phyloP scores from a whole-genome alignment of 2,888 invertebrate genomes.

The Colletes collaris region DNA sequence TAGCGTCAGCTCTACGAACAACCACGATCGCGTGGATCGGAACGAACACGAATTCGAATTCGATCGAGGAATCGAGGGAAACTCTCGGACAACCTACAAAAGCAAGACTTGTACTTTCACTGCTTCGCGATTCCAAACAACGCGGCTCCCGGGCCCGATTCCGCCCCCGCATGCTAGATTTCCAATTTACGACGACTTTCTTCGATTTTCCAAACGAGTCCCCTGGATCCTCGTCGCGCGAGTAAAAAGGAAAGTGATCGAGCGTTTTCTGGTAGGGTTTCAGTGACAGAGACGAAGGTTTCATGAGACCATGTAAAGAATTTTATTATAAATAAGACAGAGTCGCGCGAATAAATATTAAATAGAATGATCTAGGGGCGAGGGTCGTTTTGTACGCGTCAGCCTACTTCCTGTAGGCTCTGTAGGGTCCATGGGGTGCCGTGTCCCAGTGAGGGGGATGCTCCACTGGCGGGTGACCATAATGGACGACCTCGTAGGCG shows the following conservation, averaged over 20 bases:
- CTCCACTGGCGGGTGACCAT: constrained; percentile 89
- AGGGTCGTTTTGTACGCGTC: constrained; percentile 6
- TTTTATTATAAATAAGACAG: constrained; percentile 74
- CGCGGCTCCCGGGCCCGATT: constrained; percentile 7
- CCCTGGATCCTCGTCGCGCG: constrained; percentile 27
- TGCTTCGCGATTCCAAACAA: neutral
- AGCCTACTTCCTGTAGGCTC: constrained; percentile 78
- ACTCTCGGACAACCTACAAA: neutral
- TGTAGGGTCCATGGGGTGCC: constrained; percentile 80
- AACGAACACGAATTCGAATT: neutral
- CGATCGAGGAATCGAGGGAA: neutral
- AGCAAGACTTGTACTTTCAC: constrained; percentile 14
- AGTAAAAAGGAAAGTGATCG: constrained; percentile 44
- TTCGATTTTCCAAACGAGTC: neutral
- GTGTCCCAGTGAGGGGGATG: constrained; percentile 84
- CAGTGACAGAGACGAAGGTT: constrained; percentile 37
- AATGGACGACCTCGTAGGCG: constrained; percentile 94
- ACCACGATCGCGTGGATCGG: no score
- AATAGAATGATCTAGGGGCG: constrained; percentile 53
- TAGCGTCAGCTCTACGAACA: no score
- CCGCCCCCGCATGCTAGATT: neutral
- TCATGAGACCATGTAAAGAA: constrained; percentile 58
- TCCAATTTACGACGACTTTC: constrained; percentile 14
- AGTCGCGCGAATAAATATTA: constrained; percentile 73
- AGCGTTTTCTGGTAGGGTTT: neutral